phyloP scores from a whole-genome alignment of 2,113 vertebrate genomes.

The Sylvietta virens region DNA sequence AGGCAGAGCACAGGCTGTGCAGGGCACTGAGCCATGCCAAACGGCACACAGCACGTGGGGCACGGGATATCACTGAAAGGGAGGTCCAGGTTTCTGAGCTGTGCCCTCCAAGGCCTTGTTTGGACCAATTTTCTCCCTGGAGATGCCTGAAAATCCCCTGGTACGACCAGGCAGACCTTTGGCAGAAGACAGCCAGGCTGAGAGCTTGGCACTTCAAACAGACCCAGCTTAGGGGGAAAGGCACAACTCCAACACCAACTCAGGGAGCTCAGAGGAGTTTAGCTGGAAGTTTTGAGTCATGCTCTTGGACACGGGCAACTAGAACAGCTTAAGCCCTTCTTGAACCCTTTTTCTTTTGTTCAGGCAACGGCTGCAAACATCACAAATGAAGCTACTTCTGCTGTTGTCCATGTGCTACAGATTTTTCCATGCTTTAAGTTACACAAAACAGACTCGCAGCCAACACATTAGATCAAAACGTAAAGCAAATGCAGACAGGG shows the following conservation, averaged over 20 bases:
- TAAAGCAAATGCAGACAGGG: background rate
- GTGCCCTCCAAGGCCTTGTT: background rate
- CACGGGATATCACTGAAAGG: fast-evolving
- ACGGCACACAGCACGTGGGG: fast-evolving
- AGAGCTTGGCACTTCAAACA: background rate
- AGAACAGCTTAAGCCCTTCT: background rate
- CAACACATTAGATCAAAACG: fast-evolving
- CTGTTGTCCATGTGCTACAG: background rate
- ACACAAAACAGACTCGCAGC: background rate
- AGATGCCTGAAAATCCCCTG: background rate
- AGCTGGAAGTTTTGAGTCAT: background rate
- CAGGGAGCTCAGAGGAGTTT: background rate
- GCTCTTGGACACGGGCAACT: background rate
- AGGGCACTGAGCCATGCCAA: fast-evolving
- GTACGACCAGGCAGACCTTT: background rate
- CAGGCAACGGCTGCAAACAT: background rate
- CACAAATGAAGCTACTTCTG: background rate
- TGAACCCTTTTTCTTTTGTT: background rate
- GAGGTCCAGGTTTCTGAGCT: background rate
- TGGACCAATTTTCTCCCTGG: background rate
- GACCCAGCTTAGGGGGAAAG: background rate
- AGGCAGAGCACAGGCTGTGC: background rate
- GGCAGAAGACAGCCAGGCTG: background rate
- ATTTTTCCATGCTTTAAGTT: background rate
- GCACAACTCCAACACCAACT: background rate